Conservation (phyloP, 1,140 invertebrate genomes). For the Cryptotermes secundus region DNA sequence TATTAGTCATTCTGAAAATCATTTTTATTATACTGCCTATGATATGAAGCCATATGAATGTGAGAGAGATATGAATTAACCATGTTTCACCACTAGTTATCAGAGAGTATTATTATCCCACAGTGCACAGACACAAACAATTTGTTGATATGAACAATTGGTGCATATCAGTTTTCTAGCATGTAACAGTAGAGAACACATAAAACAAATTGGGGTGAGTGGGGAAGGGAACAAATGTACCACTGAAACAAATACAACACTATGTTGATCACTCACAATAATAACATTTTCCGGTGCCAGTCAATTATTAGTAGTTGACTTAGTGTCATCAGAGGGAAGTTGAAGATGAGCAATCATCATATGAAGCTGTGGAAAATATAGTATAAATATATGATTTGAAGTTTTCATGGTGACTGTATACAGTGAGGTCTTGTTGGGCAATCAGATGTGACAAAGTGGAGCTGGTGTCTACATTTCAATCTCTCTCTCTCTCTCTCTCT, state of each 20-base stretch:
- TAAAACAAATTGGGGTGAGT: not conserved
- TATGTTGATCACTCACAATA: not conserved
- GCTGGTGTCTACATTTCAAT: no score
- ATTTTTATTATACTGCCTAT: no score
- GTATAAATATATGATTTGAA: not conserved
- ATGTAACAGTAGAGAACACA: not conserved
- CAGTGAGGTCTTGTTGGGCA: no score
- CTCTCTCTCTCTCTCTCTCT: no score
- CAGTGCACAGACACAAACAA: not conserved
- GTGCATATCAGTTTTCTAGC: constrained; percentile 4
- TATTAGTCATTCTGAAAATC: no score
- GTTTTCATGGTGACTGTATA: no score
- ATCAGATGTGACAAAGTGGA: no score
- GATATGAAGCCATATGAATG: no score
- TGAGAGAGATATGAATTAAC: no score
- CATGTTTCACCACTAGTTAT: constrained; percentile 7
- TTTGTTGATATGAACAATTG: not conserved
- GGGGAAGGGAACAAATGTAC: not conserved
- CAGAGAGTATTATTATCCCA: not conserved
- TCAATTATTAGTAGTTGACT: constrained; percentile 5
- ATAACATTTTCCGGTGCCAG: not conserved
- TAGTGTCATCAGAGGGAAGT: constrained; percentile 23
- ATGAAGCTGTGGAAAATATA: constrained; percentile 25
- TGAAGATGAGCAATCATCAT: constrained; percentile 30
- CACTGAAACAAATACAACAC: constrained; percentile 7